Evolutionary conservation across 2,888 invertebrate genomes (phyloP).

Genomic region (Esperia sulphurella): DNA sequence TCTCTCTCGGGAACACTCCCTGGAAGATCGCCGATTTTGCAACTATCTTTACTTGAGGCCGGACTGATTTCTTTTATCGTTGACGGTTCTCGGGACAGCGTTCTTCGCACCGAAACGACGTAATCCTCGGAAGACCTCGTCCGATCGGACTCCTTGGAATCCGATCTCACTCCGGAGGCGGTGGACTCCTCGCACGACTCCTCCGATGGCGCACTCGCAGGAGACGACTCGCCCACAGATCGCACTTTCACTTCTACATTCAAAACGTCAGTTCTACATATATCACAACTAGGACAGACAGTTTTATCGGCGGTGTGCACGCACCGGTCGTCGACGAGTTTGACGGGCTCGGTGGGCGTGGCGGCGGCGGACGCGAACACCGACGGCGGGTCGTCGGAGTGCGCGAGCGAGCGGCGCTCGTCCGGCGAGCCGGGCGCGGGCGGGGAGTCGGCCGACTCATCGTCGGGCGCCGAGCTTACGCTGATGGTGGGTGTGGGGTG

Average conservation of each 20-base stretch:
- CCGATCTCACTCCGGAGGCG: conserved; percentile 19
- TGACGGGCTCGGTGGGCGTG: conserved; percentile 55
- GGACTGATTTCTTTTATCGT: conserved; percentile 44
- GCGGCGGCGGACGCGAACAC: conserved; percentile 67
- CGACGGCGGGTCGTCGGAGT: conserved; percentile 65
- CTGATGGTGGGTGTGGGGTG: conserved; percentile 79
- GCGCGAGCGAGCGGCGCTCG: conserved; percentile 54
- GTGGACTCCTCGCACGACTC: conserved; percentile 31
- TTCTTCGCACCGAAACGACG: conserved; percentile 28
- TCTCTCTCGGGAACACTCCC: conserved; percentile 24
- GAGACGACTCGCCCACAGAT: conserved; percentile 12
- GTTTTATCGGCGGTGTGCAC: conserved; percentile 15
- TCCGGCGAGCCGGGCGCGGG: conserved; percentile 47
- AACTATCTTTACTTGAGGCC: conserved; percentile 41
- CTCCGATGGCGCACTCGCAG: conserved; percentile 17
- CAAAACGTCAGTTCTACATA: conserved; percentile 27
- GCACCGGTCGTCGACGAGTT: conserved; percentile 24
- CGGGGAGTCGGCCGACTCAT: conserved; percentile 31
- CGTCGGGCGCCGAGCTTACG: conserved; percentile 81
- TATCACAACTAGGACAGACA: conserved; percentile 25
- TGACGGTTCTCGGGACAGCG: conserved; percentile 44
- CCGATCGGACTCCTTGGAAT: conserved; percentile 33
- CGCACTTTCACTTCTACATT: conserved; percentile 30
- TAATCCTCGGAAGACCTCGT: conserved; percentile 33
- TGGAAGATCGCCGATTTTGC: conserved; percentile 40